Evolutionary conservation across 2,888 invertebrate genomes (phyloP), one percentile per base, ranked within the genome.

Genomic region (Sinelater perroti): DNA sequence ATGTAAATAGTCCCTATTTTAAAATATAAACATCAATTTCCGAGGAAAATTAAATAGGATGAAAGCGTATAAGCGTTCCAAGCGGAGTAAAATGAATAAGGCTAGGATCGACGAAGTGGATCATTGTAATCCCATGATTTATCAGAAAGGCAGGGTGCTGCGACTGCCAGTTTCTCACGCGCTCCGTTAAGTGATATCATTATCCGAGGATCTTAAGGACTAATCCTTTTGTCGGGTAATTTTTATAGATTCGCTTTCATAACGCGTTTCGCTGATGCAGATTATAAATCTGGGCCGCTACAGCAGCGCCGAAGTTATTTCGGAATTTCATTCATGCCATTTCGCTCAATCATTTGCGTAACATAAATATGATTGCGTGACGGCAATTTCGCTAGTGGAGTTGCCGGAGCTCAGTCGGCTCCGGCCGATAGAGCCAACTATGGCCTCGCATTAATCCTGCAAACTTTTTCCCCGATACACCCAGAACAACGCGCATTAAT

Each of bases 111-210:
- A 45, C 52, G 24, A 24, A 46, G 52, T 46, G 45, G 51, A 57
- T 57, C 52, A 44, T 45, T 45, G 57, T 57, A 57, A 57, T 57
- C 57, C 52, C 31, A 20, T 57, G 57, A 57, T 51, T 57, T 57
- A 53, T 53, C 24, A 46, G 46, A 50, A 40, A 57, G 52, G 53
- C 50, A 38, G 46, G 53, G 38, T 45, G 45, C 38, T 50, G 26
- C 46, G 52, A 57, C 57, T 51, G 52, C 56, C 45, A 45, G 42
- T 46, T 40, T 52, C 44, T 53, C 44, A 45, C 36, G 33, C 28
- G 51, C 36, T 33, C 40, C 40, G 28, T 51, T 56, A 51, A 50
- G 49, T 56, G 50, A 56, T 56, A 50, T 56, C 50, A 50, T 54
- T 46, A 46, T 54, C 35, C 46, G 14, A 24, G 18, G 35, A 53